Evolutionary conservation across 2,888 invertebrate species (phyloP).

Genomic region (Synanthedon formicaeformis): DNA sequence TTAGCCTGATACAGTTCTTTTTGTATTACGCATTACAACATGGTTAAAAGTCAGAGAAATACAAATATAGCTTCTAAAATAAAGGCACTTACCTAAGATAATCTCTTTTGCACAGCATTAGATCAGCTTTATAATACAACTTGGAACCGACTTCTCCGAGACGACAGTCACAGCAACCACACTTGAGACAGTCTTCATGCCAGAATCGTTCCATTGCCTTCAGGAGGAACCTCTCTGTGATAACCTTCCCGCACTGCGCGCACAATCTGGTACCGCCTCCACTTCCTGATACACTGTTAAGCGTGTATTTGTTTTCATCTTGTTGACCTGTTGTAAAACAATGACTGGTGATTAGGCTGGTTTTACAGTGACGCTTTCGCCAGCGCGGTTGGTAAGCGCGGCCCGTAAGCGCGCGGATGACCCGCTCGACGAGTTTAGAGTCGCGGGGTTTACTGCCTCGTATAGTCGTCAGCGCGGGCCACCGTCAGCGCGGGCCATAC

Average conservation of each 20-base stretch:
- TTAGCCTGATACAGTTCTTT: too few species aligned
- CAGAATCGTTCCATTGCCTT: slow-evolving; percentile 91
- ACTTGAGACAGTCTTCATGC: slow-evolving; percentile 95
- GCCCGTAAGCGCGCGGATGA: too few species aligned
- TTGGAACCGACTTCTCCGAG: slow-evolving; percentile 94
- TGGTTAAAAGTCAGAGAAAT: too few species aligned
- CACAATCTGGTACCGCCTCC: slow-evolving; percentile 74
- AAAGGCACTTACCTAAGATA: slow-evolving; percentile 80
- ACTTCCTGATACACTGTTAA: slow-evolving; percentile 38
- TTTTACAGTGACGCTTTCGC: too few species aligned
- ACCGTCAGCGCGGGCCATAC: too few species aligned
- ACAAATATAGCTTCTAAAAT: too few species aligned
- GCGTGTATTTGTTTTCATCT: slow-evolving; percentile 56
- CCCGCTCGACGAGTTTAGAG: too few species aligned
- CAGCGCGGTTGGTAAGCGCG: too few species aligned
- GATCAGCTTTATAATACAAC: slow-evolving; percentile 89
- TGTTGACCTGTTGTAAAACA: slow-evolving; percentile 46
- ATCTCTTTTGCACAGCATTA: slow-evolving; percentile 91
- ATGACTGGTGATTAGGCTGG: background rate
- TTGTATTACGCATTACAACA: too few species aligned
- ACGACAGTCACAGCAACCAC: slow-evolving; percentile 92
- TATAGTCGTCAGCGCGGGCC: too few species aligned
- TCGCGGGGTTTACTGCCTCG: too few species aligned
- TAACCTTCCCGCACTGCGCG: slow-evolving; percentile 87
- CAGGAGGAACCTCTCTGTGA: slow-evolving; percentile 84